Percentiles rank a stretch among this genome's conserved stretches.
Evolutionary conservation across 2,113 vertebrate species (phyloP).

Genomic region (Rhinolophus ferrumequinum): DNA sequence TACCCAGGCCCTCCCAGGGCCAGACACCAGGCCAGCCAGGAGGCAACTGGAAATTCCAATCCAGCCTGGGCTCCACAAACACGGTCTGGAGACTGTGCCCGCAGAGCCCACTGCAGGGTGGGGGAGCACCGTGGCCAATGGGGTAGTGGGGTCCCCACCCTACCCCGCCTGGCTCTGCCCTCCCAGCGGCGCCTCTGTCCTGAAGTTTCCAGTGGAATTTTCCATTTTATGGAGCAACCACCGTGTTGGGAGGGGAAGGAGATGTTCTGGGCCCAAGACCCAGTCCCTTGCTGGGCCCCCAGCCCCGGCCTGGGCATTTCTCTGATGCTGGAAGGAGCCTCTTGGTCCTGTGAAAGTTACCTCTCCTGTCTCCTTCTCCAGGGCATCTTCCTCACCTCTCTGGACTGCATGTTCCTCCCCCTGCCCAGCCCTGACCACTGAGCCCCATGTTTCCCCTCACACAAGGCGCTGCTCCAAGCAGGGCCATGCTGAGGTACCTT

Average conservation of each 20-base stretch:
- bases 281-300: neutral
- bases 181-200: slow-evolving; percentile 32
- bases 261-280: slow-evolving; percentile 22
- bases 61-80: slow-evolving; percentile 70
- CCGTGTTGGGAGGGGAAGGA: neutral
- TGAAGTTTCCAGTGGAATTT: slow-evolving; percentile 79
- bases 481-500: neutral
- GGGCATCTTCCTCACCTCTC: neutral
- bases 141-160: slow-evolving; percentile 70
- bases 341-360: neutral
- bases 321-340: neutral
- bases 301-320: neutral
- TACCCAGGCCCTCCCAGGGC: slow-evolving; percentile 51
- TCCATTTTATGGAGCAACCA: slow-evolving; percentile 67
- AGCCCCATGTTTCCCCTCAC: neutral
- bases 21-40: slow-evolving; percentile 67
- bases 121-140: slow-evolving; percentile 59
- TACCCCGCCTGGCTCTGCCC: slow-evolving; percentile 54
- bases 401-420: neutral
- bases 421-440: neutral
- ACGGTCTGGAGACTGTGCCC: slow-evolving; percentile 31
- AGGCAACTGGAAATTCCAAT: slow-evolving; percentile 77
- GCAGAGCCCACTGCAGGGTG: slow-evolving; percentile 36
- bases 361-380: neutral
- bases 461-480: neutral